These are phyloP conservation scores for Heliconius melpomene DNA, from an alignment of 1,140 invertebrate genomes.

Conservation along the genomic window DNA sequence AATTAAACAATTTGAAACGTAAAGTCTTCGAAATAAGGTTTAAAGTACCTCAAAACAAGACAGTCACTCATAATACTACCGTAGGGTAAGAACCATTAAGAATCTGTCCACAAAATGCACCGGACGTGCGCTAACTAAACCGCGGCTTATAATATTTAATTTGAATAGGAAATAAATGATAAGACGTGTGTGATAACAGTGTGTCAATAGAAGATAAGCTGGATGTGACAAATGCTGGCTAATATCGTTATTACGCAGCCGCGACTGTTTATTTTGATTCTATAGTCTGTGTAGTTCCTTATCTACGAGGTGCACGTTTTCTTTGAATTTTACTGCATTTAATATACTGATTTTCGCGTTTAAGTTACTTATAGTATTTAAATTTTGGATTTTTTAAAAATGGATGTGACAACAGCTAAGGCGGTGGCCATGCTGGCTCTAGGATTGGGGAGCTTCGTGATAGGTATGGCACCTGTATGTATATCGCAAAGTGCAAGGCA, in stretches of 20 bases:
- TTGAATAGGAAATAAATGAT: slow-evolving; percentile 22
- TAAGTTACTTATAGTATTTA: neutral
- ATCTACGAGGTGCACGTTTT: neutral
- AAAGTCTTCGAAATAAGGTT: neutral
- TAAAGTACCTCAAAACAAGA: neutral
- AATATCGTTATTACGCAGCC: slow-evolving; percentile 6
- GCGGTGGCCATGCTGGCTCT: slow-evolving; percentile 86
- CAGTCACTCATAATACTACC: neutral
- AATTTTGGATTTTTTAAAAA: slow-evolving; percentile 44
- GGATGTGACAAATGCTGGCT: slow-evolving; percentile 23
- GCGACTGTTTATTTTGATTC: neutral
- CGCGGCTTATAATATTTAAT: neutral
- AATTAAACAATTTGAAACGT: neutral
- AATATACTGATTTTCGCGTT: neutral
- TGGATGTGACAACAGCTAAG: slow-evolving; percentile 83
- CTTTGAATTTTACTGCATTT: neutral
- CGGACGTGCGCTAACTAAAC: slow-evolving; percentile 15
- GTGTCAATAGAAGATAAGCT: slow-evolving; percentile 43
- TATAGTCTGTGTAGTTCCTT: neutral
- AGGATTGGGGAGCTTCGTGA: slow-evolving; percentile 85
- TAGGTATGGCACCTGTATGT: slow-evolving; percentile 85
- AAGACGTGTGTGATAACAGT: slow-evolving; percentile 36
- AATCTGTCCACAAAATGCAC: slow-evolving; percentile 13
- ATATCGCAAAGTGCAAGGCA: slow-evolving; percentile 81
- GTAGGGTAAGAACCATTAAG: slow-evolving; percentile 15